Conservation (phyloP, 2,888 invertebrate genomes). For the Megaustenia siamemsis region DNA sequence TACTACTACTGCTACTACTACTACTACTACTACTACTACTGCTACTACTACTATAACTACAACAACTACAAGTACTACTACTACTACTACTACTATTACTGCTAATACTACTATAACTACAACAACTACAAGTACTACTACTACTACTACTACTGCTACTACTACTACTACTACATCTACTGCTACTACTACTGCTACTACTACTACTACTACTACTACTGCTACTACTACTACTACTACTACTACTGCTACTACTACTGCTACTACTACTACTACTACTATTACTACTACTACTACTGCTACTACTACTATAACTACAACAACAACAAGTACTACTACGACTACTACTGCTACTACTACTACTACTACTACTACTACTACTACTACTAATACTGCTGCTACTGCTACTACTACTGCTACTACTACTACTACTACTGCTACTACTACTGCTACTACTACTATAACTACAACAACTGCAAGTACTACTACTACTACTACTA, state of each 20-base stretch:
- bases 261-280: constrained; percentile 39
- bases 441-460: constrained; percentile 10
- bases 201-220: too few relatives aligned
- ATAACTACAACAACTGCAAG: neutral
- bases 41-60: neutral
- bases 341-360: constrained; percentile 41
- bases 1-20: constrained; percentile 6
- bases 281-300: constrained; percentile 34
- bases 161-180: neutral
- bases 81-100: neutral
- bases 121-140: too few relatives aligned
- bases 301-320: constrained; percentile 42
- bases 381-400: constrained; percentile 38
- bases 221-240: constrained; percentile 45
- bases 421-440: constrained; percentile 39
- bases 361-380: constrained; percentile 5
- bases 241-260: constrained; percentile 42
- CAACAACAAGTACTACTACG: constrained; percentile 41
- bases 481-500: too few relatives aligned
- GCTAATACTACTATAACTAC: neutral
- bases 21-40: constrained; percentile 5
- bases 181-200: too few relatives aligned
- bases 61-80: neutral
- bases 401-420: constrained; percentile 47
- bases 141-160: neutral